phyloP scores from a whole-genome alignment of 2,113 vertebrate species.

The Puma concolor region DNA sequence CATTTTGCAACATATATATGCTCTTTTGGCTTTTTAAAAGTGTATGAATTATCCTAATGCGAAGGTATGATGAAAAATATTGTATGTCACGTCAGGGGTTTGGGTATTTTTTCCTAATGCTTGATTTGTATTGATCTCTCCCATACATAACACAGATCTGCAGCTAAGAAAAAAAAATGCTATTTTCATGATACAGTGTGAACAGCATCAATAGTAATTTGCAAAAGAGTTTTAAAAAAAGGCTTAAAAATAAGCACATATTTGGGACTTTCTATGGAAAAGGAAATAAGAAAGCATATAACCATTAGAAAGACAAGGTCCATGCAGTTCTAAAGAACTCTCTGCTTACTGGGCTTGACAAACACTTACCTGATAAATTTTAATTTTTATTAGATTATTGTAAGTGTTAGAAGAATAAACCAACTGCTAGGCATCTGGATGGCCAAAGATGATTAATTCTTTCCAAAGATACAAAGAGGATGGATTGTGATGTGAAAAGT shows the following conservation, averaged over 20 bases:
- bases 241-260: neutral
- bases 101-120: neutral
- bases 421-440: neutral
- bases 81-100: neutral
- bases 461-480: neutral
- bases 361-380: neutral
- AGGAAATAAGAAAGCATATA: neutral
- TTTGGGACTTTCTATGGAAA: neutral
- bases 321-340: neutral
- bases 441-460: neutral
- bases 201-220: neutral
- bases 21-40: neutral
- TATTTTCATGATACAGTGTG: neutral
- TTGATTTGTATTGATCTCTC: neutral
- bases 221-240: neutral
- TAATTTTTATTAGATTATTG: neutral
- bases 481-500: neutral
- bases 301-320: neutral
- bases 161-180: neutral
- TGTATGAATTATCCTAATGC: neutral
- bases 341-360: neutral
- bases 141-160: neutral
- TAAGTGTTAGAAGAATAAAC: neutral
- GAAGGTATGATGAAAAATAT: neutral
- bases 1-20: neutral